Conservation (phyloP, 1,140 invertebrate species). For the Maconellicoccus hirsutus region DNA sequence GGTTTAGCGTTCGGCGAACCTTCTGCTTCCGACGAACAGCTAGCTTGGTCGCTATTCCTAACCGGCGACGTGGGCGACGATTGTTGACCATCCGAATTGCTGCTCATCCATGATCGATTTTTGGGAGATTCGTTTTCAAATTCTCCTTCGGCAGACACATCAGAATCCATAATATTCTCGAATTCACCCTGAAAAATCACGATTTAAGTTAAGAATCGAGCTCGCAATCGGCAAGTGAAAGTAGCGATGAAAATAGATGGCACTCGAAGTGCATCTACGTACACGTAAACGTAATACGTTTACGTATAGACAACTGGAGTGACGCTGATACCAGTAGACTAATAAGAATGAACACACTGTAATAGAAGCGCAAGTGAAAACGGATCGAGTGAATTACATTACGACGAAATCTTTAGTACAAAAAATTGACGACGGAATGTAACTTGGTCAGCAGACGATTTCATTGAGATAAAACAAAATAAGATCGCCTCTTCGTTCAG, state of each 20-base stretch:
- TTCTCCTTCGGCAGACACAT: constrained; percentile 2
- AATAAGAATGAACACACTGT: too few relatives aligned
- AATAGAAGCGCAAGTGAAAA: too few relatives aligned
- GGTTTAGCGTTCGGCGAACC: not conserved
- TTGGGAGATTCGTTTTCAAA: not conserved
- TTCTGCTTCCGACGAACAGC: not conserved
- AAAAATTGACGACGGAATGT: too few relatives aligned
- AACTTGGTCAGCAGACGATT: too few relatives aligned
- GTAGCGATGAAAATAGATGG: not conserved
- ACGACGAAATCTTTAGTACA: too few relatives aligned
- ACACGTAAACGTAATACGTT: too few relatives aligned
- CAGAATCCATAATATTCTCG: constrained; percentile 5
- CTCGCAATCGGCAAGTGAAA: not conserved
- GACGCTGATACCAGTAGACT: too few relatives aligned
- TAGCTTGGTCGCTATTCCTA: not conserved
- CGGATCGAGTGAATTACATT: too few relatives aligned
- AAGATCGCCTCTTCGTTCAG: too few relatives aligned
- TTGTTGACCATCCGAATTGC: not conserved
- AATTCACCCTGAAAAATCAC: not conserved
- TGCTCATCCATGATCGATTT: not conserved
- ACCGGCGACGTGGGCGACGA: not conserved
- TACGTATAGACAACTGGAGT: too few relatives aligned
- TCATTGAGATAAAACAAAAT: too few relatives aligned
- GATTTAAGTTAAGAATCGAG: not conserved
- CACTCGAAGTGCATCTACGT: too few relatives aligned